phyloP scores from a whole-genome alignment of 2,113 vertebrate genomes.

The Mesitornis unicolor region DNA sequence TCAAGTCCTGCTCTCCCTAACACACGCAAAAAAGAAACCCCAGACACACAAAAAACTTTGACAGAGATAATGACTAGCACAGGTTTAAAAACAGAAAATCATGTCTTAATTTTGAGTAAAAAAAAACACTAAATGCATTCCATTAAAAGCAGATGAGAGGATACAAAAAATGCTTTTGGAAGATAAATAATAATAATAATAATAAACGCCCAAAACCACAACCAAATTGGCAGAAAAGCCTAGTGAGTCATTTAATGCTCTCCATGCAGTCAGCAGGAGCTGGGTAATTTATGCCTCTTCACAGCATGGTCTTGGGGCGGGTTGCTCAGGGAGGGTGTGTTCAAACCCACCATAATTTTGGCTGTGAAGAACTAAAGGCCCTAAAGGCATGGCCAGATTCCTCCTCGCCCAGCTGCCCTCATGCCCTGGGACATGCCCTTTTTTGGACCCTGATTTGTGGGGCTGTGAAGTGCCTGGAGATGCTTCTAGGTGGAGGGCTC shows the following conservation, averaged over 20 bases:
- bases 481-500: not conserved
- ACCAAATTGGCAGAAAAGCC: not conserved
- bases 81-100: slow-evolving; percentile 6
- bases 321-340: not conserved
- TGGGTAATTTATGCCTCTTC: not conserved
- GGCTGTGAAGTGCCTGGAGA: not conserved
- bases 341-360: not conserved
- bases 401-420: not conserved
- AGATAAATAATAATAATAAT: slow-evolving; percentile 2
- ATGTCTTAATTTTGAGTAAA: not conserved
- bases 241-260: slow-evolving; percentile 14
- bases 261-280: not conserved
- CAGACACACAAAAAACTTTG: not conserved
- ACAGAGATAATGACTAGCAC: not conserved
- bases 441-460: not conserved
- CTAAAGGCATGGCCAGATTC: not conserved
- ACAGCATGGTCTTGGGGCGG: not conserved
- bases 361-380: not conserved
- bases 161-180: slow-evolving; percentile 14
- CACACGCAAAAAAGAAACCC: not conserved
- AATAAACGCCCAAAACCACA: not conserved
- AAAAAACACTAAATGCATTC: not conserved
- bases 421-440: not conserved
- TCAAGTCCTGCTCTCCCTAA: not conserved
- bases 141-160: slow-evolving; percentile 3